Conservation (phyloP, 2,797 vertebrate genomes). For the Thripadectes ignobilis region DNA sequence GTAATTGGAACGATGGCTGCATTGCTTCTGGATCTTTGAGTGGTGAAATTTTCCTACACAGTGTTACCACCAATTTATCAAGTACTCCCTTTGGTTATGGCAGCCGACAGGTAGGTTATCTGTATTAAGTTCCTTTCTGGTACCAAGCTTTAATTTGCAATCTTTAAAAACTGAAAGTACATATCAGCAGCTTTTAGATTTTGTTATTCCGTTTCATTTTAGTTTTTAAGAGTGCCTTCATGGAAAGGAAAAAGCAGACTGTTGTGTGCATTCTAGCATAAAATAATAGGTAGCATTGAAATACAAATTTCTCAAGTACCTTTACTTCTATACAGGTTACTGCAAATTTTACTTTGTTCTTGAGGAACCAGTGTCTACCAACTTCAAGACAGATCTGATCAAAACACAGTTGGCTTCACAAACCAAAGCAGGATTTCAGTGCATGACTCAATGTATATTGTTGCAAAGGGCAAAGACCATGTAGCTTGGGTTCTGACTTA, state of each 20-base stretch:
- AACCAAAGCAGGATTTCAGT: background rate
- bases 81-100: slow-evolving; percentile 92
- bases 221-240: background rate
- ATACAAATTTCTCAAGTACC: background rate
- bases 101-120: slow-evolving; percentile 82
- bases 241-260: background rate
- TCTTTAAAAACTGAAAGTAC: background rate
- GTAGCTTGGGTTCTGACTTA: background rate
- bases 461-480: background rate
- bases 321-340: background rate
- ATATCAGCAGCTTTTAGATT: background rate
- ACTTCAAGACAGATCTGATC: background rate
- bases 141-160: background rate
- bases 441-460: fast-evolving
- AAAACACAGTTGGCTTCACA: background rate
- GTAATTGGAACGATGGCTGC: slow-evolving; percentile 91
- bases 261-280: background rate
- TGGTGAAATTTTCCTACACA: slow-evolving; percentile 93
- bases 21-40: slow-evolving; percentile 93
- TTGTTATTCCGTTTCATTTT: background rate
- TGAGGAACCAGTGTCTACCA: background rate
- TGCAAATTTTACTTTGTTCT: background rate
- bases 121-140: background rate
- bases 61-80: slow-evolving; percentile 92
- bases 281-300: background rate